A percentile compares a stretch with the other conserved stretches of the same genome.
Evolutionary conservation across 2,797 vertebrate species (phyloP).

Genomic region (Vipera latastei): DNA sequence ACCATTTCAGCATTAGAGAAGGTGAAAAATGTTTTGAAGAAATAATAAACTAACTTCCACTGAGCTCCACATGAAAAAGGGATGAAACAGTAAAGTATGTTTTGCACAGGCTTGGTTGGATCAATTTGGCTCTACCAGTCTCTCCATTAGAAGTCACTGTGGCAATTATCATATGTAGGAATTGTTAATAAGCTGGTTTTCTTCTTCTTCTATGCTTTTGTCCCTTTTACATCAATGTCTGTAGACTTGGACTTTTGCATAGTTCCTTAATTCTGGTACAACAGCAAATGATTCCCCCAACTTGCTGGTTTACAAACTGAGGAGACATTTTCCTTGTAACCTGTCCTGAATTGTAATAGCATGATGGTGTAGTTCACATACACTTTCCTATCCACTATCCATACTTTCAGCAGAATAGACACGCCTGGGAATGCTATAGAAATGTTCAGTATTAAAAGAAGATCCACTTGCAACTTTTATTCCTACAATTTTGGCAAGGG

Average conservation of each 20-base stretch:
- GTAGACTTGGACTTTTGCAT: neutral
- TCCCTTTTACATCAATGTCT: neutral
- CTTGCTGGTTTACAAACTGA: neutral
- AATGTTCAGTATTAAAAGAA: neutral
- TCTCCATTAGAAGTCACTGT: neutral
- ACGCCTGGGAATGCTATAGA: neutral
- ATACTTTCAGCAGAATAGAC: neutral
- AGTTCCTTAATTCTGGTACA: neutral
- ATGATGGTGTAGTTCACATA: neutral
- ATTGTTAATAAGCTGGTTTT: neutral
- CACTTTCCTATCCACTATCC: neutral
- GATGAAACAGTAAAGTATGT: neutral
- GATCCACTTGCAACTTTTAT: neutral
- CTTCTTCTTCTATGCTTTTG: neutral
- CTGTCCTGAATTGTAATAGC: neutral
- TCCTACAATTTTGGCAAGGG: neutral
- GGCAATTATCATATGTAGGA: neutral
- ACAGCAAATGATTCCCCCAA: neutral
- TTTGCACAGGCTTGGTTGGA: neutral
- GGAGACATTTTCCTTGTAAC: neutral
- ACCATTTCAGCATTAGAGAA: neutral
- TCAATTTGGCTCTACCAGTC: neutral
- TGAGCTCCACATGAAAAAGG: neutral
- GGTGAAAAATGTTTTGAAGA: neutral
- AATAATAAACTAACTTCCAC: neutral